Conservation (phyloP, 2,113 vertebrate genomes). For the Dicerorhinus sumatrensis region DNA sequence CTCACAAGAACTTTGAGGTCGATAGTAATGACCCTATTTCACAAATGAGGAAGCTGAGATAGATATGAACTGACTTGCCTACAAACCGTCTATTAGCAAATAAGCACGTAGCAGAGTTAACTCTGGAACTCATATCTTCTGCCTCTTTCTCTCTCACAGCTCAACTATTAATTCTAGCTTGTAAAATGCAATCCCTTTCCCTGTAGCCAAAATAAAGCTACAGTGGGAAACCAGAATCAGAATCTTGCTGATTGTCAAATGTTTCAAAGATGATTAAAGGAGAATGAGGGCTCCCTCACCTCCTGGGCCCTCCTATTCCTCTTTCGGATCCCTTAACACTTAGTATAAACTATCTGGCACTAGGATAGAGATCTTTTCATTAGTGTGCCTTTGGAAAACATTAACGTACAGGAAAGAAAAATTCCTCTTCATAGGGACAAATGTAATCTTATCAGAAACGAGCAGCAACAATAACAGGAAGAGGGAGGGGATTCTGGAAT, state of each 20-base stretch:
- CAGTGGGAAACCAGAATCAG: constrained; percentile 42
- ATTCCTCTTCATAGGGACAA: constrained; percentile 60
- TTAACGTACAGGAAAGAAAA: constrained; percentile 42
- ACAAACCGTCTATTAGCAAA: not conserved
- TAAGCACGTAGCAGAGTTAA: not conserved
- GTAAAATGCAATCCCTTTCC: not conserved
- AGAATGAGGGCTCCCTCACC: not conserved
- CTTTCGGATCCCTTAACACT: constrained; percentile 42
- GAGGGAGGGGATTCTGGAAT: constrained; percentile 81
- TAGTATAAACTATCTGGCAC: constrained; percentile 47
- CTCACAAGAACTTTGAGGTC: not conserved
- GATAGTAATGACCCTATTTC: not conserved
- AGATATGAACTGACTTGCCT: not conserved
- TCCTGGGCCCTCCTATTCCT: not conserved
- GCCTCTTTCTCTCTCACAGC: not conserved
- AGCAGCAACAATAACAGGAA: constrained; percentile 88
- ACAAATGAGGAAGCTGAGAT: not conserved
- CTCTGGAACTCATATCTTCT: not conserved
- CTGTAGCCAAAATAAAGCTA: constrained; percentile 60
- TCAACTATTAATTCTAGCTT: not conserved
- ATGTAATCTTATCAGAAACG: constrained; percentile 82
- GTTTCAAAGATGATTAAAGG: constrained; percentile 50
- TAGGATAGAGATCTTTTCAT: constrained; percentile 56
- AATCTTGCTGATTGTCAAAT: constrained; percentile 12
- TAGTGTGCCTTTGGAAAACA: constrained; percentile 79